Percentiles rank a stretch among this genome's conserved stretches.
These are phyloP conservation scores for Coturnix japonica DNA, from an alignment of 2,113 vertebrate genomes.

Conservation along the genomic window DNA sequence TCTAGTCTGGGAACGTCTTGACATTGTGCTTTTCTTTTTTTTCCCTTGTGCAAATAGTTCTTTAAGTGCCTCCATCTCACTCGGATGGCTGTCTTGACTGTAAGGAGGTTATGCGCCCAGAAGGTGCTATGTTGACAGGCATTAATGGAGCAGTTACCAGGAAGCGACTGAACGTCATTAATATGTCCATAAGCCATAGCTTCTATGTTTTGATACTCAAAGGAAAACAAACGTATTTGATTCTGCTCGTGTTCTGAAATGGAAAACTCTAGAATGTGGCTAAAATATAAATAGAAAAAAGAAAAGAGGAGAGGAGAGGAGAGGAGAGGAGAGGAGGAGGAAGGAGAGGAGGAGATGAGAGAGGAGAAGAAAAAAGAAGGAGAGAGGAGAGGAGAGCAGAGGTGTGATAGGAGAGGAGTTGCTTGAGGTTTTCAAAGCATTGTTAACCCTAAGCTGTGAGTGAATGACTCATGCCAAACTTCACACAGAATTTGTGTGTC, in stretches of 20 bases:
- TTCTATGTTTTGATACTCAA: not conserved
- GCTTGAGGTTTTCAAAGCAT: not conserved
- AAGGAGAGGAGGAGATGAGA: not conserved
- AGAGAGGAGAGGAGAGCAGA: not conserved
- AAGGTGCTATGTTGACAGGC: not conserved
- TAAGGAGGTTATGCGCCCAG: not conserved
- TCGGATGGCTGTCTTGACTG: constrained; percentile 3
- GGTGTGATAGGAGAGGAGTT: too few relatives aligned
- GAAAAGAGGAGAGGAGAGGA: too few relatives aligned
- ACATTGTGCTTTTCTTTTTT: not conserved
- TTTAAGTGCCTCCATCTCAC: not conserved
- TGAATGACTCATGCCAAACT: not conserved
- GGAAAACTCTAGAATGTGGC: not conserved
- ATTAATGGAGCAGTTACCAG: not conserved
- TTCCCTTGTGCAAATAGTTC: not conserved
- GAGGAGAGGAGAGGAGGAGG: too few relatives aligned
- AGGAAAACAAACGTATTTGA: not conserved
- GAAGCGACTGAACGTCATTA: not conserved
- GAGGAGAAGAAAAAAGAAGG: too few relatives aligned
- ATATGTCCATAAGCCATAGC: not conserved
- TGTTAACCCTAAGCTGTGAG: not conserved
- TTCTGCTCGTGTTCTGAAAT: not conserved
- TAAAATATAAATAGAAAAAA: not conserved
- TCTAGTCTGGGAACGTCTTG: constrained; percentile 25
- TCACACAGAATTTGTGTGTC: not conserved